Evolutionary conservation across 2,113 vertebrate species (phyloP).

Genomic region (Pantherophis guttatus): DNA sequence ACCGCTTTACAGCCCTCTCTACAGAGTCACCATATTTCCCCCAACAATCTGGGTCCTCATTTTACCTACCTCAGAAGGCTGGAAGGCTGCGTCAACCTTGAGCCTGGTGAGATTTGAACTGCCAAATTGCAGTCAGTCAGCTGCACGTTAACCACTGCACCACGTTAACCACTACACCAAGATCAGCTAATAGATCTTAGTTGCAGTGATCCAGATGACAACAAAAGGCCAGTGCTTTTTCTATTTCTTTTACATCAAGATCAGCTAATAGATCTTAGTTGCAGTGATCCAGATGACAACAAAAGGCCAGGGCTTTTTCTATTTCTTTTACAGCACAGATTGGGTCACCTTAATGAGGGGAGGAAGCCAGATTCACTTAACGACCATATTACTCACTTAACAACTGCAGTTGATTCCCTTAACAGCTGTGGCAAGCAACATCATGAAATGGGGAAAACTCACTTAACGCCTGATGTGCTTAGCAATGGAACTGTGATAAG

Average conservation of each 20-base stretch:
- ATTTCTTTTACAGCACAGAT: neutral
- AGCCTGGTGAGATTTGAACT: no score
- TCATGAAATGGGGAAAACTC: no score
- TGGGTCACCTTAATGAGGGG: neutral
- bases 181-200: neutral
- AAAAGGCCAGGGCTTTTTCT: neutral
- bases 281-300: neutral
- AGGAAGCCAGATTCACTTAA: neutral
- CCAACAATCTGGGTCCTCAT: no score
- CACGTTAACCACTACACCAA: no score
- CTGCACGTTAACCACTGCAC: no score
- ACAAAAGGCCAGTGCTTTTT: neutral
- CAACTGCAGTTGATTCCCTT: no score
- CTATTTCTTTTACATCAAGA: neutral
- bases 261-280: neutral
- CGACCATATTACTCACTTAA: neutral
- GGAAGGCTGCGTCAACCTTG: no score
- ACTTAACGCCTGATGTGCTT: neutral
- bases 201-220: neutral
- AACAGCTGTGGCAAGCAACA: no score
- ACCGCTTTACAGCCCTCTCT: no score
- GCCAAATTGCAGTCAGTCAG: no score
- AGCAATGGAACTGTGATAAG: neutral
- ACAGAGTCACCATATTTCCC: no score
- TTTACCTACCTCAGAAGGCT: no score